Evolutionary conservation across 2,888 invertebrate genomes (phyloP).

Genomic region (Sepiola atlantica): DNA sequence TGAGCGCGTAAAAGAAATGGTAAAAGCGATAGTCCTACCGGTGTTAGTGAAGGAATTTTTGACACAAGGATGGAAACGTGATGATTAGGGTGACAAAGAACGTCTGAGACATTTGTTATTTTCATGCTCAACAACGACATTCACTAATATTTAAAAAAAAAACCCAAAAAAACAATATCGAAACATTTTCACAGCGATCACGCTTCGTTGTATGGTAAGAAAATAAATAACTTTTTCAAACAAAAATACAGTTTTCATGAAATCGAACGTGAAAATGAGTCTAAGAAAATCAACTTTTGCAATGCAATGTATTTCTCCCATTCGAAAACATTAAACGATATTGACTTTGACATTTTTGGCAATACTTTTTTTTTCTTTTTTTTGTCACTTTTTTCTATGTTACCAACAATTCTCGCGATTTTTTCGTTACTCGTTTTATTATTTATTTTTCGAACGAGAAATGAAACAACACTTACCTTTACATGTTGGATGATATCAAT

Average conservation of each 20-base stretch:
- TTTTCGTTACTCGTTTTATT: background rate
- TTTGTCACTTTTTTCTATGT: background rate
- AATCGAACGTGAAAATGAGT: background rate
- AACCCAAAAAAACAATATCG: too few relatives aligned
- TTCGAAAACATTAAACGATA: too few relatives aligned
- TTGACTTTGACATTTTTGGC: background rate
- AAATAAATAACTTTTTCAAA: too few relatives aligned
- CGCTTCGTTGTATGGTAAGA: too few relatives aligned
- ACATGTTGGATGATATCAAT: constrained; percentile 45
- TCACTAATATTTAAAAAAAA: too few relatives aligned
- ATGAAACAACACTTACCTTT: constrained; percentile 16
- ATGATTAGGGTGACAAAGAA: background rate
- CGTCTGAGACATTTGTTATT: background rate
- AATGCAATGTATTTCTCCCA: background rate
- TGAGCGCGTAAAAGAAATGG: background rate
- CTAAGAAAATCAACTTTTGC: background rate
- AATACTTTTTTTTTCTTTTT: background rate
- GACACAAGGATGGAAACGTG: constrained; percentile 13
- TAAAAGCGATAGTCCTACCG: too few relatives aligned
- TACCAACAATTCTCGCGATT: background rate
- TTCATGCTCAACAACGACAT: too few relatives aligned
- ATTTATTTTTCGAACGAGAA: background rate
- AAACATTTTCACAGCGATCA: too few relatives aligned
- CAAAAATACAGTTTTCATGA: too few relatives aligned
- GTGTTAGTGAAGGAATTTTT: background rate